These are phyloP conservation scores for Eucidaris tribuloides DNA, from an alignment of 35 echinoderm and acorn worm species.

Conservation along the genomic window DNA sequence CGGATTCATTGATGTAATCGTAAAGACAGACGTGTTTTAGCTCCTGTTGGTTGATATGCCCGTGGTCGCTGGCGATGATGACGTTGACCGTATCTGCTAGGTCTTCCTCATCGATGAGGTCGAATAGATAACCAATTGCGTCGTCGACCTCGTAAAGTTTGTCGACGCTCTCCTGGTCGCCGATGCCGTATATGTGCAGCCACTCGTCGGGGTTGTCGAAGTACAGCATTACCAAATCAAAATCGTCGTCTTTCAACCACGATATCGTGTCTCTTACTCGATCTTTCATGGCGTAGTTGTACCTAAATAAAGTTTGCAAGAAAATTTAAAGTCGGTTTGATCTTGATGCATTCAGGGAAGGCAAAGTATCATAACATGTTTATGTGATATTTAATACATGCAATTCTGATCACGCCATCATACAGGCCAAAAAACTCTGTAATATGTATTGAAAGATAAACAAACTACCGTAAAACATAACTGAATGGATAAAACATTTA, in stretches of 20 bases:
- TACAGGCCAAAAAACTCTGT: too few species aligned
- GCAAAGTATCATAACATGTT: too few species aligned
- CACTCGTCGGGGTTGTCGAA: constrained; percentile 62
- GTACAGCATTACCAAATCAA: constrained; percentile 60
- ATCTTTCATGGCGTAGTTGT: too few species aligned
- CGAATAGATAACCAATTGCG: constrained; percentile 29
- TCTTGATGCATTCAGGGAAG: too few species aligned
- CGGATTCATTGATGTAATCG: constrained; percentile 58
- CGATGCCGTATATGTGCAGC: constrained; percentile 55
- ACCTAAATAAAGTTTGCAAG: too few species aligned
- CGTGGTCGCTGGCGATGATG: constrained; percentile 71
- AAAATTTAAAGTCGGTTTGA: too few species aligned
- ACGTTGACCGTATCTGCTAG: constrained; percentile 55
- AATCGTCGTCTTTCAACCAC: constrained; percentile 52
- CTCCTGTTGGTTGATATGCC: constrained; percentile 10
- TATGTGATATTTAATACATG: too few species aligned
- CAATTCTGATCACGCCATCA: too few species aligned
- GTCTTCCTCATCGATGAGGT: constrained; percentile 29
- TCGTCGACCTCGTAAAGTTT: constrained; percentile 36
- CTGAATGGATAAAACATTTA: too few species aligned
- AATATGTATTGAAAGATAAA: too few species aligned
- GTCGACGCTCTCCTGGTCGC: constrained; percentile 18
- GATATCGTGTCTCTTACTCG: constrained; percentile 39
- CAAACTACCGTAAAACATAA: too few species aligned
- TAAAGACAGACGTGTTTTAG: constrained; percentile 63